Evolutionary conservation across 2,797 vertebrate genomes (phyloP).

Genomic region (Arctocebus calabarensis): DNA sequence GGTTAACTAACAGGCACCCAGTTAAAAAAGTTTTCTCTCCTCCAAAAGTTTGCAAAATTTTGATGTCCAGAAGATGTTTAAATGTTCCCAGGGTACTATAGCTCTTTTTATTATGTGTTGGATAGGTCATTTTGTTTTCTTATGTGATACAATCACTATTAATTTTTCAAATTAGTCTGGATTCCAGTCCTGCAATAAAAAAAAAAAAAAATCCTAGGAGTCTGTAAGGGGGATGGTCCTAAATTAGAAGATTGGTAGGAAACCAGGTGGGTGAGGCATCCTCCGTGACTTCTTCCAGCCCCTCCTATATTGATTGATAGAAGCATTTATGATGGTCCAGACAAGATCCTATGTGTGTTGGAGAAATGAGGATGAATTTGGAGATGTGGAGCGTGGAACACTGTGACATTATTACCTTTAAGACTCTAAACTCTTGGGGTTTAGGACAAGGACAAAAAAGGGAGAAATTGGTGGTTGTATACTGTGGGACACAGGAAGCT

Average conservation of each 20-base stretch:
- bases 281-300: neutral
- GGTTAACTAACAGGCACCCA: neutral
- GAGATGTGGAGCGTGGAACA: neutral
- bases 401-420: neutral
- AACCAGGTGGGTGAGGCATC: neutral
- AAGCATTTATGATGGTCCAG: neutral
- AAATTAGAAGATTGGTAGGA: neutral
- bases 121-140: neutral
- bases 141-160: neutral
- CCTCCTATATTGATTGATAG: neutral
- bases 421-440: neutral
- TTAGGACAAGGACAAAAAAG: neutral
- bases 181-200: neutral
- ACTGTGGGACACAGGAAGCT: neutral
- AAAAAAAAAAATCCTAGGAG: neutral
- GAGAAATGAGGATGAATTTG: neutral
- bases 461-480: neutral
- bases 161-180: neutral
- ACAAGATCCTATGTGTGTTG: neutral
- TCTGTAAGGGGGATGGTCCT: neutral
- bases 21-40: neutral
- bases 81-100: neutral
- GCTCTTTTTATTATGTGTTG: neutral
- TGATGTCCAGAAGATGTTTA: neutral
- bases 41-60: neutral